Percentiles rank a stretch among this genome's conserved stretches.
Conservation (phyloP, 2,888 invertebrate genomes). For the Biston betularia region DNA sequence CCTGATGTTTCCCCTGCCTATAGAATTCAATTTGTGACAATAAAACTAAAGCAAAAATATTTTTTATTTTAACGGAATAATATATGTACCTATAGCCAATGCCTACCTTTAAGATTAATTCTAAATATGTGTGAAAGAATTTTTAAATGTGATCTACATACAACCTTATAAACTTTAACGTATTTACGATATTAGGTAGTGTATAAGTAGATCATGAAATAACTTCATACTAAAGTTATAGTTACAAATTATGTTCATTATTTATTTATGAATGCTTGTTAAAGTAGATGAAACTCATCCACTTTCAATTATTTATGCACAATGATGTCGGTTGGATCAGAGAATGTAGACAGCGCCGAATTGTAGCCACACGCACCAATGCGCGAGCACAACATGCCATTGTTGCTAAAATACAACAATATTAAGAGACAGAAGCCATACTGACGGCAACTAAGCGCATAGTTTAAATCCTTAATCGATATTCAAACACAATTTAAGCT, state of each 20-base stretch:
- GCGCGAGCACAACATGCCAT: conserved; percentile 65
- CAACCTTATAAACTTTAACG: too few species aligned
- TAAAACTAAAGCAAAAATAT: too few species aligned
- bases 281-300: conserved; percentile 1
- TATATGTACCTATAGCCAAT: too few species aligned
- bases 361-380: conserved; percentile 50
- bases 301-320: conserved; percentile 23
- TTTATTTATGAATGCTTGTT: not conserved
- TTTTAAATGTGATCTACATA: too few species aligned
- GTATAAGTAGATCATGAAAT: too few species aligned
- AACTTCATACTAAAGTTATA: too few species aligned
- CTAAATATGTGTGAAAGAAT: too few species aligned
- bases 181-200: too few species aligned
- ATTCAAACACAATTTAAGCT: conserved; percentile 60
- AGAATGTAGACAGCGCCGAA: conserved; percentile 21
- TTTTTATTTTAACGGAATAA: too few species aligned
- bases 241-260: not conserved
- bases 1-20: too few species aligned
- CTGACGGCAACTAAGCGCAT: conserved; percentile 54
- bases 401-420: conserved; percentile 63
- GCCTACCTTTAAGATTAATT: too few species aligned
- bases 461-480: conserved; percentile 63
- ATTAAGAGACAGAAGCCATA: conserved; percentile 67
- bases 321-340: conserved; percentile 32
- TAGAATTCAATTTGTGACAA: too few species aligned